A percentile compares a stretch with the other conserved stretches of the same genome.
These are phyloP conservation scores for Rallus limicola DNA, from an alignment of 2,113 vertebrate species.

Conservation along the genomic window DNA sequence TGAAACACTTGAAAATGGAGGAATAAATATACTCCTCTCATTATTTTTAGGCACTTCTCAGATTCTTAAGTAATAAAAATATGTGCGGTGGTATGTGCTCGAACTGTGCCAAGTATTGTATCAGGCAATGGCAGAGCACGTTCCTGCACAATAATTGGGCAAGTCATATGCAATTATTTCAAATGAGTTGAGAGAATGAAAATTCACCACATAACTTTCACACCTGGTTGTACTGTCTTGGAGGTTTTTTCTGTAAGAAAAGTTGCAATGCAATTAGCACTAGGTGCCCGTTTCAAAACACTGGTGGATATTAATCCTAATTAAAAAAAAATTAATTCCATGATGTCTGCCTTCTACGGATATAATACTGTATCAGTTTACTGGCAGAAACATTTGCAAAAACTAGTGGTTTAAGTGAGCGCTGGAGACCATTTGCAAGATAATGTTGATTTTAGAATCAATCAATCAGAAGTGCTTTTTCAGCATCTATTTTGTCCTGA, in stretches of 20 bases:
- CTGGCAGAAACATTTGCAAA: background rate
- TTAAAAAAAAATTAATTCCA: background rate
- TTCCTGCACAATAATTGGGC: background rate
- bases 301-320: background rate
- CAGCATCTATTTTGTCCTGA: background rate
- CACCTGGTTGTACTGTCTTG: background rate
- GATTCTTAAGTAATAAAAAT: background rate
- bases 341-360: background rate
- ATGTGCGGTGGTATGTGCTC: background rate
- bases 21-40: background rate
- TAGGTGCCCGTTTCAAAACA: background rate
- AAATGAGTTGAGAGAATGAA: background rate
- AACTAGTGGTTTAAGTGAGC: background rate
- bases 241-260: background rate
- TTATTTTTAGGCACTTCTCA: constrained; percentile 6
- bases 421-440: background rate
- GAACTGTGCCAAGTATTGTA: background rate
- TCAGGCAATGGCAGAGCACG: background rate
- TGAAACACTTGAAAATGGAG: background rate
- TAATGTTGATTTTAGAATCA: background rate
- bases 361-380: background rate
- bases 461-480: background rate
- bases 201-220: constrained; percentile 5
- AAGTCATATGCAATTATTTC: background rate
- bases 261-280: background rate